A percentile compares a stretch with the other conserved stretches of the same genome.
Conservation (phyloP, 2,888 invertebrate species). For the Diadromus collaris region DNA sequence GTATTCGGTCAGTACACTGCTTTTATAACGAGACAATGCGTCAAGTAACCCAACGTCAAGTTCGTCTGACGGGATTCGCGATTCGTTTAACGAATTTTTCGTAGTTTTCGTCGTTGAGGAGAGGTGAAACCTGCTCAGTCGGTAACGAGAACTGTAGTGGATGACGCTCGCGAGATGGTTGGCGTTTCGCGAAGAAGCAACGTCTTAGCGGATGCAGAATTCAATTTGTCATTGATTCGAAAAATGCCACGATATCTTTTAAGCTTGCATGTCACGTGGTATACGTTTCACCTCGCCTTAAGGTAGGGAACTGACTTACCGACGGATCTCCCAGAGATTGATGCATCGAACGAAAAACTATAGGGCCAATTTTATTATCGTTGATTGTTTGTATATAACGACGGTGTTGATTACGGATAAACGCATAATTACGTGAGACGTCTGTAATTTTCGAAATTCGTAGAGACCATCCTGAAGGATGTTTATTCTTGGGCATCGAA, state of each 20-base stretch:
- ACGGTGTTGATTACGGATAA: background rate
- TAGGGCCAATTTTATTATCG: background rate
- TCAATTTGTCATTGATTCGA: no score
- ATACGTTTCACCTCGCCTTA: no score
- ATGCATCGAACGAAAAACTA: background rate
- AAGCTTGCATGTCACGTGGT: no score
- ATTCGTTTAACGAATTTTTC: background rate
- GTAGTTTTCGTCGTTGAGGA: no score
- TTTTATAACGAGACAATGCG: conserved; percentile 75
- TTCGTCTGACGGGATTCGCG: background rate
- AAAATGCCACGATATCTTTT: no score
- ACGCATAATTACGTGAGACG: background rate
- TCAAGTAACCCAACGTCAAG: conserved; percentile 51
- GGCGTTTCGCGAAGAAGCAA: no score
- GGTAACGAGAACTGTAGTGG: no score
- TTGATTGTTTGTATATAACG: background rate
- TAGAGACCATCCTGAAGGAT: background rate
- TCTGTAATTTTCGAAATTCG: background rate
- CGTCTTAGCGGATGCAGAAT: no score
- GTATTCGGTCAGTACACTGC: conserved; percentile 86
- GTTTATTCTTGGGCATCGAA: background rate
- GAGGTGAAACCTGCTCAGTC: no score
- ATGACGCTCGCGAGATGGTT: no score
- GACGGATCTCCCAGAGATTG: background rate
- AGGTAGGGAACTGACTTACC: background rate